Conservation (phyloP, 2,113 vertebrate genomes). For the Notothenia coriiceps region DNA sequence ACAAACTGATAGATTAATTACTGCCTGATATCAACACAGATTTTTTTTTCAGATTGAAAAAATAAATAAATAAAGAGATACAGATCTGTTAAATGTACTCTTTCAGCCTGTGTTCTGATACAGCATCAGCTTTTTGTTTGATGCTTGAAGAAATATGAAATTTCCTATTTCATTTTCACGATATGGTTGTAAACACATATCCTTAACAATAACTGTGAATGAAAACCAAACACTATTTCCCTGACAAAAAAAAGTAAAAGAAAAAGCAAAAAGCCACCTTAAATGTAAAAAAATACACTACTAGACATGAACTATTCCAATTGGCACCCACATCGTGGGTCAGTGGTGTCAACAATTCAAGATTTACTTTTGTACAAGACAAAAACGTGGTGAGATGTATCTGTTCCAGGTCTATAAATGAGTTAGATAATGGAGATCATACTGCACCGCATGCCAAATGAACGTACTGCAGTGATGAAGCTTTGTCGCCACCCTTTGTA, state of each 20-base stretch:
- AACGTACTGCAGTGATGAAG: not conserved
- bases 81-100: not conserved
- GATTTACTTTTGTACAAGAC: not conserved
- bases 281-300: not conserved
- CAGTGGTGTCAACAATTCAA: not conserved
- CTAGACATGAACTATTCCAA: not conserved
- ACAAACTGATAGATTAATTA: not conserved
- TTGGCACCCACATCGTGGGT: not conserved
- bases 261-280: not conserved
- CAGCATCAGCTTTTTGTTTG: not conserved
- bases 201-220: not conserved
- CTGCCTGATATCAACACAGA: not conserved
- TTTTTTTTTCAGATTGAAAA: too few relatives aligned
- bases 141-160: not conserved
- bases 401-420: not conserved
- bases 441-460: not conserved
- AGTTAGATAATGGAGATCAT: not conserved
- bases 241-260: not conserved
- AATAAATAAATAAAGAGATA: not conserved
- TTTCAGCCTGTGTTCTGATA: not conserved
- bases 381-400: not conserved
- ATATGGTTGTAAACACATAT: not conserved
- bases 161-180: not conserved
- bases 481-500: slow-evolving; percentile 66
- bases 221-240: not conserved